Conservation (phyloP, 2,888 invertebrate species). For the Apamea monoglypha region DNA sequence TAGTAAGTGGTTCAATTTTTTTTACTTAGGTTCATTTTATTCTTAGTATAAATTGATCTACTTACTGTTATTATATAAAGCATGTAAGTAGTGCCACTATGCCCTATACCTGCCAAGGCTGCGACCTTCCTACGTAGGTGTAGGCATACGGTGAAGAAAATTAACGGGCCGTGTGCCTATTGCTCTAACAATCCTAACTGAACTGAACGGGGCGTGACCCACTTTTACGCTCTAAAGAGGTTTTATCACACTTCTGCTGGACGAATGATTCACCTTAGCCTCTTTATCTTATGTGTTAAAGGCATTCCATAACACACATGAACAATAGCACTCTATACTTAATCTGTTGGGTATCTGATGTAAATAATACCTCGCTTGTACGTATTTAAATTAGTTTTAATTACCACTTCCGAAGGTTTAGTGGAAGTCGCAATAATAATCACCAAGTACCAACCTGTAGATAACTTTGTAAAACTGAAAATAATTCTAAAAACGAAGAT, state of each 20-base stretch:
- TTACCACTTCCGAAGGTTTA: conserved; percentile 49
- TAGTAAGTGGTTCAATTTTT: not conserved
- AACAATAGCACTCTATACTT: conserved; percentile 60
- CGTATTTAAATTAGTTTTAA: conserved; percentile 50
- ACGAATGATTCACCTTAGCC: conserved; percentile 76
- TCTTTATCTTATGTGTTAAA: conserved; percentile 72
- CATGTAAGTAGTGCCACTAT: not conserved
- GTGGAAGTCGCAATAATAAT: conserved; percentile 15
- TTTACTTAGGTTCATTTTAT: not conserved
- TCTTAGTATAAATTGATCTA: not conserved
- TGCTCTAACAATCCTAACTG: conserved; percentile 67
- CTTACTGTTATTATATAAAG: not conserved
- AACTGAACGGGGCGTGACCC: conserved; percentile 72
- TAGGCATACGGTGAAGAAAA: conserved; percentile 56
- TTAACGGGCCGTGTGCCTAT: conserved; percentile 57
- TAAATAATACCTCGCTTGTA: conserved; percentile 40
- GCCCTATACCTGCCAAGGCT: conserved; percentile 49
- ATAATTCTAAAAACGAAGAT: conserved; percentile 9
- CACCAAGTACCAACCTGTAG: not conserved
- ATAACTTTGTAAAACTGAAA: not conserved
- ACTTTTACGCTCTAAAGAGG: conserved; percentile 73
- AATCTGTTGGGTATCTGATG: conserved; percentile 49
- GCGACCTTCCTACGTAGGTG: conserved; percentile 61
- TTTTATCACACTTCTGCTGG: conserved; percentile 78
- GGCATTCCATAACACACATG: conserved; percentile 58